Evolutionary conservation across 2,888 invertebrate genomes (phyloP), one percentile per base, ranked within the genome.

Genomic region (Glaucopsyche alexis): DNA sequence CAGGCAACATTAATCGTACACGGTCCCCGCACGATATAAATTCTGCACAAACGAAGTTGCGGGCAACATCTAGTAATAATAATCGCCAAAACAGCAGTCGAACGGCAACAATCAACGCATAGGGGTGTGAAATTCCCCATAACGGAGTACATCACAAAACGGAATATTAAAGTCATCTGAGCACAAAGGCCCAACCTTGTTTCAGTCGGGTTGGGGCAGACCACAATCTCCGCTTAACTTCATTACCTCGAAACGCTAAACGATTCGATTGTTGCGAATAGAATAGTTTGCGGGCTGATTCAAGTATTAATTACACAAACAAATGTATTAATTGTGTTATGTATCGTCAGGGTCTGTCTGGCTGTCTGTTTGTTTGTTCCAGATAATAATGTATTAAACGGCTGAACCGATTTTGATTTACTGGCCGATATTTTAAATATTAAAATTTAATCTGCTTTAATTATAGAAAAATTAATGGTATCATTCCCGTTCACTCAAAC

Each of bases 231-330:
- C 81, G 86, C 84, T 88, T 90, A 92, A 91, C 91, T 91, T 90
- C 89, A 88, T 92, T 92, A 91, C 84, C 85, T n/a, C 84, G 89
- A 89, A 90, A 90, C 86, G 90, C 90, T 90, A 88, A 91, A 88
- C 88, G 89, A 84, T 89, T 82, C 81, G 72, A 72, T 72, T 72
- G 72, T 72, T 67, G 72, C 55, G 47, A 29, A 69, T 69, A 47
- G 69, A 69, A 69, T 19, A 69, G 69, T 69, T 69, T 69, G 69
- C 45, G 45, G 47, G 14, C 49, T 38, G 49, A 47, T 69, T 69
- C 19, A 2, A 29, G 29, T 69, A 69, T 69, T 69, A 47, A 69
- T 66, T 47, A 69, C 49, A 69, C 29, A 49, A 14, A 69, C 69
- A 49, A 49, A 49, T 47, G 47, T 45, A 67, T 67, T 9, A 67